Conservation (phyloP, 1,140 invertebrate species). For the Philotrypesis tridentata region DNA sequence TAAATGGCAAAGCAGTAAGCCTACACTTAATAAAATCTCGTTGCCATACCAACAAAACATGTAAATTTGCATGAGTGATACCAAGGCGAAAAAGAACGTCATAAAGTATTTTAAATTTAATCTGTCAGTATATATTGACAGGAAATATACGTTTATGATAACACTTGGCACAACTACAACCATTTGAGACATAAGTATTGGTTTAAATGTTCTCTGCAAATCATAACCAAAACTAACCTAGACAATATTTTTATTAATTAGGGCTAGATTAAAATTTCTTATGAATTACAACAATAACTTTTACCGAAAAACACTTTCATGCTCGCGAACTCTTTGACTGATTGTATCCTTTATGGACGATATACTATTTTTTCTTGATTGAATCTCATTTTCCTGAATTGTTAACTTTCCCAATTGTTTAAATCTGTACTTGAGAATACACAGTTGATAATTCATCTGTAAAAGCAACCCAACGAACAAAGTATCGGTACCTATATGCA, state of each 20-base stretch:
- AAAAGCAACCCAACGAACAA: not conserved
- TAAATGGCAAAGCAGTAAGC: not conserved
- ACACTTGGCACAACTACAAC: not conserved
- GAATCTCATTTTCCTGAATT: not conserved
- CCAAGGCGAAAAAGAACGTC: not conserved
- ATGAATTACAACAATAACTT: not conserved
- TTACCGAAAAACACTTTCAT: conserved; percentile 32
- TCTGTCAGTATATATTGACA: not conserved
- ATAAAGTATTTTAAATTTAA: conserved; percentile 17
- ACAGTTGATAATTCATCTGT: conserved; percentile 15
- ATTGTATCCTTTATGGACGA: not conserved
- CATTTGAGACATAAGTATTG: conserved; percentile 15
- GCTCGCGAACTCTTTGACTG: not conserved
- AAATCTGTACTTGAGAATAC: conserved; percentile 7
- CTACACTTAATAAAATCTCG: not conserved
- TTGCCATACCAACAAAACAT: conserved; percentile 26
- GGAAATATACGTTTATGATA: conserved; percentile 18
- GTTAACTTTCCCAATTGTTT: not conserved
- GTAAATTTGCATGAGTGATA: conserved; percentile 14
- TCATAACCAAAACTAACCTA: conserved; percentile 9
- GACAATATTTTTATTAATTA: not conserved
- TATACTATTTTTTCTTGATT: not conserved
- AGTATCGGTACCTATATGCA: conserved; percentile 5
- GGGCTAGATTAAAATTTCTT: not conserved
- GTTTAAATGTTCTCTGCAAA: not conserved